phyloP scores from a whole-genome alignment of 2,888 invertebrate species.

The Sarcophaga variegata region DNA sequence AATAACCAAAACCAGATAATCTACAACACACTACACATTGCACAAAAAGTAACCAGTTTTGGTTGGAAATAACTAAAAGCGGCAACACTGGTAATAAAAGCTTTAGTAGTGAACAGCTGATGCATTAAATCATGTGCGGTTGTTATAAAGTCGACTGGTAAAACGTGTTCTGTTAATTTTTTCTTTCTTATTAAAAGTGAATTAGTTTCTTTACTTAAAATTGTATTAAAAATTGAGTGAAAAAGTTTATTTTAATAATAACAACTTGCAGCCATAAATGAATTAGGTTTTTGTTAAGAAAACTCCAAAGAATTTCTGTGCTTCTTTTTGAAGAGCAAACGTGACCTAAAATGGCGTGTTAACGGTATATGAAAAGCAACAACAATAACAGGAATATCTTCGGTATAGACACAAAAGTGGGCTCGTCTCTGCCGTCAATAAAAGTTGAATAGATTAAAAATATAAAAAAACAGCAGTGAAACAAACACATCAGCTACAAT shows the following conservation, averaged over 20 bases:
- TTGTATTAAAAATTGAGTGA: background rate
- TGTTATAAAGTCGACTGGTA: background rate
- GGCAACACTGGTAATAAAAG: background rate
- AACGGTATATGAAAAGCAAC: constrained; percentile 3
- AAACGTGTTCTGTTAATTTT: background rate
- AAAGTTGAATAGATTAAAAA: background rate
- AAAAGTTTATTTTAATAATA: background rate
- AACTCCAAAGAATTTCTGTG: background rate
- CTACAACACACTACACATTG: too few relatives aligned
- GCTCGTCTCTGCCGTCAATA: constrained; percentile 39
- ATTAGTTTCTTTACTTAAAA: background rate
- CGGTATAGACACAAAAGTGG: constrained; percentile 48
- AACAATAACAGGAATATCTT: background rate
- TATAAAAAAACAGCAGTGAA: constrained; percentile 11
- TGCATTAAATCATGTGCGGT: constrained; percentile 35
- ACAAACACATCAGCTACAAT: background rate
- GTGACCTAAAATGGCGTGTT: constrained; percentile 24
- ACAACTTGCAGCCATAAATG: background rate
- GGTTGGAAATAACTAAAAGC: too few relatives aligned
- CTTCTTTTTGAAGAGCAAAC: background rate
- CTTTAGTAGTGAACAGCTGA: constrained; percentile 50
- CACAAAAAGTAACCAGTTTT: too few relatives aligned
- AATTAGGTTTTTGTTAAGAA: background rate
- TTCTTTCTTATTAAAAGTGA: background rate
- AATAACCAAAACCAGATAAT: too few relatives aligned